Conservation (phyloP, 2,888 invertebrate species). For the Argynnis bischoffii region DNA sequence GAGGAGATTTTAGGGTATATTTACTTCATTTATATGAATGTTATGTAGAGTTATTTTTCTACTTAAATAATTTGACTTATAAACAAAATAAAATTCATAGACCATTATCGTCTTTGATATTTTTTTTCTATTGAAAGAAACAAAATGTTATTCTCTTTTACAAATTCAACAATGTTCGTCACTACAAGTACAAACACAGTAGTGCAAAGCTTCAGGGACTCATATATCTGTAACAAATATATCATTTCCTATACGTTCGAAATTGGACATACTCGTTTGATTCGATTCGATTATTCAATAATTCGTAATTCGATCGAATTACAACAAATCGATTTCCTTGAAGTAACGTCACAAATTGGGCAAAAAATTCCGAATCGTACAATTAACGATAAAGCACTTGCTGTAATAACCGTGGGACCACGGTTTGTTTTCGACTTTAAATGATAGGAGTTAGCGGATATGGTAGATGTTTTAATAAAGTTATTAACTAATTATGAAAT, state of each 20-base stretch:
- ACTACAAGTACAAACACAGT: too few relatives aligned
- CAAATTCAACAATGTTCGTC: slow-evolving; percentile 8
- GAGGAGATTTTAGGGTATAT: background rate
- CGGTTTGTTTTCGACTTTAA: slow-evolving; percentile 43
- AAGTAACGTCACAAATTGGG: slow-evolving; percentile 54
- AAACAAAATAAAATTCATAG: too few relatives aligned
- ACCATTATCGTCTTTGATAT: too few relatives aligned
- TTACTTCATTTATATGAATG: background rate
- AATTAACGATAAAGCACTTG: slow-evolving; percentile 77
- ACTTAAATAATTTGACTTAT: too few relatives aligned
- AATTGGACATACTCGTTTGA: slow-evolving; percentile 43
- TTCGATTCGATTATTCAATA: slow-evolving; percentile 44
- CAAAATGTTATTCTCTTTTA: background rate
- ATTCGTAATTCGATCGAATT: slow-evolving; percentile 62
- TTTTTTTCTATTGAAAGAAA: too few relatives aligned
- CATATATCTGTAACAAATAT: slow-evolving; percentile 40
- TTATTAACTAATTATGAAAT: background rate
- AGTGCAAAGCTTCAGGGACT: background rate
- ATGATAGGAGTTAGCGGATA: slow-evolving; percentile 43
- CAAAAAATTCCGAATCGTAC: slow-evolving; percentile 61
- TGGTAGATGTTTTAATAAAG: slow-evolving; percentile 4
- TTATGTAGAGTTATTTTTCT: too few relatives aligned
- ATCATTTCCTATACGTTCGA: slow-evolving; percentile 42
- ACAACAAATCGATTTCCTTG: slow-evolving; percentile 70
- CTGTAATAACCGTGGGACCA: slow-evolving; percentile 72